phyloP scores from a whole-genome alignment of 2,113 vertebrate species.

The Oceanodroma tethys region DNA sequence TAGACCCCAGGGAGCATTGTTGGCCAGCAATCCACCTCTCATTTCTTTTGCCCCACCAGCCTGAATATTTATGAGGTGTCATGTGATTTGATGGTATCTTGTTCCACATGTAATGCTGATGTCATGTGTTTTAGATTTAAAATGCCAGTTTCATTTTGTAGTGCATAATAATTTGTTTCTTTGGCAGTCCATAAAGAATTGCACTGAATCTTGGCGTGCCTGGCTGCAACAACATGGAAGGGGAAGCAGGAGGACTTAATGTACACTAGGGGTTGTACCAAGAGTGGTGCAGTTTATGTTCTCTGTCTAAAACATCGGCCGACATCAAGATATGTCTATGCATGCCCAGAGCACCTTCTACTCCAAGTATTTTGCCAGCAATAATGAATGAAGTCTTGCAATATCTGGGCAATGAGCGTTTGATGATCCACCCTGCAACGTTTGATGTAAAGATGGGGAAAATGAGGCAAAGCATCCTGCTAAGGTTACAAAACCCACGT shows the following conservation, averaged over 20 bases:
- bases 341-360: neutral
- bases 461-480: neutral
- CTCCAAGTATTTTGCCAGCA: neutral
- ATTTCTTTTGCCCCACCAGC: conserved; percentile 55
- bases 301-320: neutral
- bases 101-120: conserved; percentile 68
- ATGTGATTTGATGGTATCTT: conserved; percentile 64
- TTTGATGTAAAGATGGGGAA: neutral
- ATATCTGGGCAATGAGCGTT: neutral
- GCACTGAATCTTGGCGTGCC: neutral
- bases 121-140: conserved; percentile 71
- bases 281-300: neutral
- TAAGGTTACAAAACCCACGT: neutral
- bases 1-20: neutral
- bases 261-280: neutral
- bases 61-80: conserved; percentile 67
- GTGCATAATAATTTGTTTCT: conserved; percentile 65
- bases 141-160: conserved; percentile 70
- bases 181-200: conserved; percentile 60
- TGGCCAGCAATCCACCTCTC: conserved; percentile 43
- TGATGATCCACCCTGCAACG: neutral
- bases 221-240: neutral
- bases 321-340: neutral
- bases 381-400: neutral
- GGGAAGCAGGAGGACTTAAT: neutral